phyloP scores from a whole-genome alignment of 2,797 vertebrate species.

The Ctenosaura bakeri region DNA sequence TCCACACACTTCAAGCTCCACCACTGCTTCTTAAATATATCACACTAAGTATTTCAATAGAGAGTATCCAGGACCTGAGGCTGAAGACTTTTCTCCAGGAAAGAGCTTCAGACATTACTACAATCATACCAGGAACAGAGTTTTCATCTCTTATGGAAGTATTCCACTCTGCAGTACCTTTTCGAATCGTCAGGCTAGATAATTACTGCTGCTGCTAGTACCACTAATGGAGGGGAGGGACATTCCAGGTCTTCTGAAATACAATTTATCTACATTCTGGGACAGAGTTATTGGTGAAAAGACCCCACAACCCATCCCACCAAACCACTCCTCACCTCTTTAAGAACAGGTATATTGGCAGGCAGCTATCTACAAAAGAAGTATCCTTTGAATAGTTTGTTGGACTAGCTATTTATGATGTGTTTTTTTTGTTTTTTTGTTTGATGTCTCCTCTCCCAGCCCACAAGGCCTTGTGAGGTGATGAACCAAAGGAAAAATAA shows the following conservation, averaged over 20 bases:
- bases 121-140: not conserved
- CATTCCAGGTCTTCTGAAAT: no score
- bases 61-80: not conserved
- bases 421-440: no score
- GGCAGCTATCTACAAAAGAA: not conserved
- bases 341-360: not conserved
- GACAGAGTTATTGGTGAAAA: not conserved
- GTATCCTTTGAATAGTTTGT: not conserved
- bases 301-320: not conserved
- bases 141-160: not conserved
- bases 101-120: not conserved
- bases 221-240: not conserved
- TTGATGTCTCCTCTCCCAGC: no score
- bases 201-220: not conserved
- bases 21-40: not conserved
- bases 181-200: not conserved
- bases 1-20: no score
- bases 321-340: not conserved
- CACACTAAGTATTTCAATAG: not conserved
- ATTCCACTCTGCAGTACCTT: not conserved
- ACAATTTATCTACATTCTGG: not conserved
- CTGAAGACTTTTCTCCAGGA: not conserved
- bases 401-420: not conserved
- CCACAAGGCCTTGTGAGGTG: no score
- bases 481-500: no score